These are phyloP conservation scores for Mythimna albipuncta DNA, from an alignment of 2,888 invertebrate species.

Conservation along the genomic window DNA sequence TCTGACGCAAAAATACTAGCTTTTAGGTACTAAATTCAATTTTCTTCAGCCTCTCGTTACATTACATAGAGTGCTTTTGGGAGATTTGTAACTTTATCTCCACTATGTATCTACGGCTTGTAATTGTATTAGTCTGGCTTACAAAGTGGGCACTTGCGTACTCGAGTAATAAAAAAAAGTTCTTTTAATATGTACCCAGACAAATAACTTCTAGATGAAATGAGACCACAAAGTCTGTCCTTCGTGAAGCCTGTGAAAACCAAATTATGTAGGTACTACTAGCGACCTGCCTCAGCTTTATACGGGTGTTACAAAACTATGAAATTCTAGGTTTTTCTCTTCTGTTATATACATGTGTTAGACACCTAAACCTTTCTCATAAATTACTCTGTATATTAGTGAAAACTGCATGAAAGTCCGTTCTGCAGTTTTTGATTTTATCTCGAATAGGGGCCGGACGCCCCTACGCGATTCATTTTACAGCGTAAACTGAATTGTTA, in stretches of 20 bases:
- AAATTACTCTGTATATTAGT: too few relatives aligned
- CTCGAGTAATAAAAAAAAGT: conserved; percentile 2
- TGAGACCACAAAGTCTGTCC: conserved; percentile 19
- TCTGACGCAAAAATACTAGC: not conserved
- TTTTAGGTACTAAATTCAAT: conserved; percentile 8
- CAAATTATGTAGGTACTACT: not conserved
- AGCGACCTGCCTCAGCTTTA: too few relatives aligned
- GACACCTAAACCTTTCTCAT: too few relatives aligned
- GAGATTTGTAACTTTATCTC: conserved; percentile 15
- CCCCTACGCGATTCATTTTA: too few relatives aligned
- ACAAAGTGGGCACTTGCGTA: conserved; percentile 27
- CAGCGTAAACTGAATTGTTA: too few relatives aligned
- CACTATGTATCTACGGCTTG: not conserved
- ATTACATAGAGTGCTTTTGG: conserved; percentile 24
- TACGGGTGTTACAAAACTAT: too few relatives aligned
- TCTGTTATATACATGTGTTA: too few relatives aligned
- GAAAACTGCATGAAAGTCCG: too few relatives aligned
- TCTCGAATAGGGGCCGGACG: too few relatives aligned
- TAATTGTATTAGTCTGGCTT: conserved; percentile 42
- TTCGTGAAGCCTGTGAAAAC: conserved; percentile 10
- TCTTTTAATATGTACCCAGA: conserved; percentile 11
- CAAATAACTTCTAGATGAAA: conserved; percentile 4
- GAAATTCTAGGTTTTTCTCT: too few relatives aligned
- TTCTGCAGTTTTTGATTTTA: too few relatives aligned
- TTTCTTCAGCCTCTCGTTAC: conserved; percentile 8